Conservation (phyloP, 2,888 invertebrate species). For the Papilio demoleus region DNA sequence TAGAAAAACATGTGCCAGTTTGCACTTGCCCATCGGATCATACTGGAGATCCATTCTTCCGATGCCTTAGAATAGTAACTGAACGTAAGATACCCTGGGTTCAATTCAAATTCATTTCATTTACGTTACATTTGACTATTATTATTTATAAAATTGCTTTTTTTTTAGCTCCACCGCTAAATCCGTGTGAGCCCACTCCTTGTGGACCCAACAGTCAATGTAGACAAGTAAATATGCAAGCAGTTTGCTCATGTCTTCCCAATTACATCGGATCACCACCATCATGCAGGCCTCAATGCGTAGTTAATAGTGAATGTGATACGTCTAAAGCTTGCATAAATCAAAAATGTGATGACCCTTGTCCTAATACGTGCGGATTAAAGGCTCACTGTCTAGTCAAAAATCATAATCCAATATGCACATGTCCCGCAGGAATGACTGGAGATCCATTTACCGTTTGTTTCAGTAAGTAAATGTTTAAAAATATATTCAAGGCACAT, state of each 20-base stretch:
- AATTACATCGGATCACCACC: conserved; percentile 91
- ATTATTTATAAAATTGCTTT: conserved; percentile 38
- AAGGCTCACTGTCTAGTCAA: conserved; percentile 92
- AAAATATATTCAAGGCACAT: neutral
- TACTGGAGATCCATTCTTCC: conserved; percentile 92
- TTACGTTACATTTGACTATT: neutral
- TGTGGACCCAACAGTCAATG: conserved; percentile 96
- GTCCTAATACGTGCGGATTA: conserved; percentile 93
- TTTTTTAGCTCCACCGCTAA: conserved; percentile 75
- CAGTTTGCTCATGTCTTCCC: conserved; percentile 92
- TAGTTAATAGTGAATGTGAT: conserved; percentile 94
- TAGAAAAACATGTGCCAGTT: conserved; percentile 90
- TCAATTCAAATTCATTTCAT: conserved; percentile 4
- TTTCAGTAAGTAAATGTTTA: conserved; percentile 83
- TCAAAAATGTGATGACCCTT: conserved; percentile 94
- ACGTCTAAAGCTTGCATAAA: conserved; percentile 92
- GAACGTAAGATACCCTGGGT: conserved; percentile 57
- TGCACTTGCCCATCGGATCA: conserved; percentile 90
- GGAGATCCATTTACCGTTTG: conserved; percentile 94
- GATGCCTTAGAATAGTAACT: conserved; percentile 84
- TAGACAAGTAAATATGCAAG: conserved; percentile 89
- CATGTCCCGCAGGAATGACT: conserved; percentile 91
- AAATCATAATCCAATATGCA: conserved; percentile 94
- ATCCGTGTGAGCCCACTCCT: conserved; percentile 92
- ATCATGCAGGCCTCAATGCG: conserved; percentile 92